A percentile compares a stretch with the other conserved stretches of the same genome.
These are phyloP conservation scores for Conchocele bisecta DNA, from an alignment of 2,888 invertebrate genomes.

Conservation along the genomic window DNA sequence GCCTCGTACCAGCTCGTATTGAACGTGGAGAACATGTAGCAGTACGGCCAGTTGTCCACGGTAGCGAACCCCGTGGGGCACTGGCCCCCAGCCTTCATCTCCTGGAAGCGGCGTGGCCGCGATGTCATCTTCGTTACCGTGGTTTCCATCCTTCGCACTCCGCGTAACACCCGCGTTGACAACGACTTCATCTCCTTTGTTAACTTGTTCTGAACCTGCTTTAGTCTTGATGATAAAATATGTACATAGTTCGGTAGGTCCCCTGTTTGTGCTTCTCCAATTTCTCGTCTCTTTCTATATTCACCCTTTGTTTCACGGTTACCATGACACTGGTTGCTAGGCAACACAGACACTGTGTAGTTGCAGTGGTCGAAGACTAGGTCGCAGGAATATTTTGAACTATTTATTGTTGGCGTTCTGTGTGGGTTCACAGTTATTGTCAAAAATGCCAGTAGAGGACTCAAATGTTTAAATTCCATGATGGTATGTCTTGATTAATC, in stretches of 20 bases:
- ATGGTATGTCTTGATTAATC: too few relatives aligned
- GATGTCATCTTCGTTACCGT: conserved; percentile 17
- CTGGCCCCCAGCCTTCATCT: neutral
- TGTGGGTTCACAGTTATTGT: too few relatives aligned
- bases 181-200: conserved; percentile 55
- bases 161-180: conserved; percentile 63
- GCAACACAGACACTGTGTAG: conserved; percentile 37
- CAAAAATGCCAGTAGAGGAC: too few relatives aligned
- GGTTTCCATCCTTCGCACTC: conserved; percentile 67
- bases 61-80: conserved; percentile 74
- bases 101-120: neutral
- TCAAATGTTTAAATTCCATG: too few relatives aligned
- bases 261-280: conserved; percentile 12
- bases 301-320: neutral
- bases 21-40: conserved; percentile 75
- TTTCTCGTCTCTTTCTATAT: conserved; percentile 3
- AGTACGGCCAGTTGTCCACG: conserved; percentile 70
- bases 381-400: conserved; percentile 33
- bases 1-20: conserved; percentile 77
- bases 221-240: conserved; percentile 32
- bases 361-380: conserved; percentile 37
- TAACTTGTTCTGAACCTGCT: conserved; percentile 58
- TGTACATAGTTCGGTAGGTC: neutral
- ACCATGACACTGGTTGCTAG: conserved; percentile 26
- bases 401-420: too few relatives aligned